A percentile compares a stretch with the other conserved stretches of the same genome.
These are phyloP conservation scores for Agrypnus murinus DNA, from an alignment of 2,888 invertebrate genomes.

Conservation along the genomic window DNA sequence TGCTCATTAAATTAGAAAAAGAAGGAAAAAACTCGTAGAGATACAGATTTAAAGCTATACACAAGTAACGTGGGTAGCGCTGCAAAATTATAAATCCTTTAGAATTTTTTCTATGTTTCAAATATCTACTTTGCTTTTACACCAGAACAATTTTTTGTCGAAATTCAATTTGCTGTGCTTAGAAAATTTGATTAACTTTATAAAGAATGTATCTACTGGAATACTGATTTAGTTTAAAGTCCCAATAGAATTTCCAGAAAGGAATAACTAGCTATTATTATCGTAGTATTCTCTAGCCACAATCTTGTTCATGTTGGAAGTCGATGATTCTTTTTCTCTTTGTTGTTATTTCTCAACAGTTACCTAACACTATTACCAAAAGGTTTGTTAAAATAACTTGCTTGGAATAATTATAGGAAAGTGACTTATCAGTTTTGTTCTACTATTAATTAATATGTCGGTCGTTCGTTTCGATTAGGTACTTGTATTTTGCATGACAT, in stretches of 20 bases:
- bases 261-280: no score
- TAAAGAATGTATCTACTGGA: no score
- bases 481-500: conserved; percentile 18
- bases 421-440: conserved; percentile 20
- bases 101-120: no score
- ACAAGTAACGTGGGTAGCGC: conserved; percentile 8
- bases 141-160: no score
- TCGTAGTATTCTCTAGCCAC: conserved; percentile 8
- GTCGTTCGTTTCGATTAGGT: conserved; percentile 7
- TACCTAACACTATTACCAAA: conserved; percentile 14
- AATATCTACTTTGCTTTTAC: no score
- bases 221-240: no score
- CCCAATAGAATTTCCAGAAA: no score
- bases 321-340: neutral
- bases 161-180: no score
- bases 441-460: conserved; percentile 19
- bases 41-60: neutral
- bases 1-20: conserved; percentile 3
- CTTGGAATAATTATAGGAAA: conserved; percentile 16
- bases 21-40: neutral
- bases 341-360: conserved; percentile 11
- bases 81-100: conserved; percentile 11
- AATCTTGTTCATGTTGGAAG: conserved; percentile 15
- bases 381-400: conserved; percentile 20
- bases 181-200: no score